Evolutionary conservation across 1,140 invertebrate species (phyloP).

Genomic region (Macrobrachium nipponense): DNA sequence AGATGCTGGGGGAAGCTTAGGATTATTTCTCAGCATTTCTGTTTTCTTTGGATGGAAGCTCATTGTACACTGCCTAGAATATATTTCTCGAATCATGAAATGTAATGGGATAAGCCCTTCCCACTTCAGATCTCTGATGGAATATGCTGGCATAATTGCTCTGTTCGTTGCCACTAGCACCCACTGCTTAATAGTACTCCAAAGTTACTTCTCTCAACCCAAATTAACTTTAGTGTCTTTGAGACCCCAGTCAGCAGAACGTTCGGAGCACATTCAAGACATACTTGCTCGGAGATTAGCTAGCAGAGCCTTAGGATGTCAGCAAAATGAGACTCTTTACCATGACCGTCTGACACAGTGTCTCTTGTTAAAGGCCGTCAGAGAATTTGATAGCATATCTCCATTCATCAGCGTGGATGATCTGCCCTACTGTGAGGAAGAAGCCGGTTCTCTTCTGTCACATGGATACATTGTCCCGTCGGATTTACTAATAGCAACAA

Average conservation of each 20-base stretch:
- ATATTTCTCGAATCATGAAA: neutral
- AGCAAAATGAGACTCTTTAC: neutral
- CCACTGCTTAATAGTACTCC: slow-evolving; percentile 25
- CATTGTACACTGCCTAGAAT: neutral
- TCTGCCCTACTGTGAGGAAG: slow-evolving; percentile 18
- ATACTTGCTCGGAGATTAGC: slow-evolving; percentile 24
- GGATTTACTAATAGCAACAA: slow-evolving; percentile 20
- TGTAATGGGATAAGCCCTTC: neutral
- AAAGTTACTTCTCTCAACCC: slow-evolving; percentile 19
- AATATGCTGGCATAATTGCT: neutral
- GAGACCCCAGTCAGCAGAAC: neutral
- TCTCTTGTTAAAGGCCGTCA: neutral
- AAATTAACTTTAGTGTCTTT: slow-evolving; percentile 23
- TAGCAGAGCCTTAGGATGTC: slow-evolving; percentile 31
- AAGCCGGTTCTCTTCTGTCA: neutral
- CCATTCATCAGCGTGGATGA: slow-evolving; percentile 33
- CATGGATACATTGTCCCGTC: slow-evolving; percentile 23
- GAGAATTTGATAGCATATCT: slow-evolving; percentile 6
- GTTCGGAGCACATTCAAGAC: neutral
- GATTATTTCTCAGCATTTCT: slow-evolving; percentile 37
- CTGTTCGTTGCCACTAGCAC: neutral
- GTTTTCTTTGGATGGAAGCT: slow-evolving; percentile 1
- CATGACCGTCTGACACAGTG: slow-evolving; percentile 26
- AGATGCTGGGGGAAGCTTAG: slow-evolving; percentile 36
- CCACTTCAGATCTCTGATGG: neutral